A percentile compares a stretch with the other conserved stretches of the same genome.
phyloP scores from a whole-genome alignment of 2,888 invertebrate genomes.

The Seladonia tumulorum region DNA sequence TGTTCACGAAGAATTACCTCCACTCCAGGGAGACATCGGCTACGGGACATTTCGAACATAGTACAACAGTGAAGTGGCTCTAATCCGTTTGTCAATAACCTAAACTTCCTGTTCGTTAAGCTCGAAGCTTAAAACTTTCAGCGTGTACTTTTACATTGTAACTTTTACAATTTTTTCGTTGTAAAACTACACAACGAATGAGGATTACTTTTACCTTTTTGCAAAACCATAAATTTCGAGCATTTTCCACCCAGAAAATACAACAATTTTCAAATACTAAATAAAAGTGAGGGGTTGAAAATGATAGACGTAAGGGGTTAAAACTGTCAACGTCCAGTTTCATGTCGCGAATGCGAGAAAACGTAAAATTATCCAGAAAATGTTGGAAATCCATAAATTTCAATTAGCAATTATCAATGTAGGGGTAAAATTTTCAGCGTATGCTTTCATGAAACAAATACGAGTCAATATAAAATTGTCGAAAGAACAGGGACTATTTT shows the following conservation, averaged over 20 bases:
- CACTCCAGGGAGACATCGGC: too few relatives aligned
- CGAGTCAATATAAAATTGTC: not conserved
- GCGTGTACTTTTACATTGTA: not conserved
- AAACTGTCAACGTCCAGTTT: too few relatives aligned
- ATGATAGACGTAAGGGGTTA: too few relatives aligned
- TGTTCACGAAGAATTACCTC: not conserved
- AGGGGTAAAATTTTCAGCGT: not conserved
- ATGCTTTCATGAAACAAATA: not conserved
- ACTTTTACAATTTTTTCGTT: too few relatives aligned
- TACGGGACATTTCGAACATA: not conserved
- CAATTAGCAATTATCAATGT: not conserved
- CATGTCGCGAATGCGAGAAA: not conserved
- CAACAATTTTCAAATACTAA: too few relatives aligned
- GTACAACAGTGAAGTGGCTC: not conserved
- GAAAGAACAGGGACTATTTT: not conserved
- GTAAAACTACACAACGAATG: not conserved
- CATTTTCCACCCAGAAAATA: too few relatives aligned
- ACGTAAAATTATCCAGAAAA: not conserved
- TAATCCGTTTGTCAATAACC: constrained; percentile 1
- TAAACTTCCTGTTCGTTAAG: not conserved
- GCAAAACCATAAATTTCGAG: too few relatives aligned
- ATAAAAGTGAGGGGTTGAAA: too few relatives aligned
- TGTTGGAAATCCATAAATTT: not conserved
- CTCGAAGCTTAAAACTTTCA: not conserved
- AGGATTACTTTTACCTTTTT: not conserved